Conservation (phyloP, 1,140 invertebrate species). For the Nilaparvata lugens region DNA sequence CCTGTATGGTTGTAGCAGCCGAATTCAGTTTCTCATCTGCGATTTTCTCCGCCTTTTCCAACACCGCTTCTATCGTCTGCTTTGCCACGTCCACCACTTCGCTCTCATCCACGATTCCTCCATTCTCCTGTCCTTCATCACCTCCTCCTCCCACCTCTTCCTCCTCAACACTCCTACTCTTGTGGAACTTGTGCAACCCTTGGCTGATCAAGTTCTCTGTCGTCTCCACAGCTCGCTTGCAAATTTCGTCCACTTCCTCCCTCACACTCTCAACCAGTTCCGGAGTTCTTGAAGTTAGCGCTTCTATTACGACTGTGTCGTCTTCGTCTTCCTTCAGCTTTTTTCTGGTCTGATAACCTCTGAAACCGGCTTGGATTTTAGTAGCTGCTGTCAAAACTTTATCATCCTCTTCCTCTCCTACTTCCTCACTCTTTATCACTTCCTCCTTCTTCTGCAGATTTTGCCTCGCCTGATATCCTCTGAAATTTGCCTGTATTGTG, state of each 20-base stretch:
- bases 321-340: neutral
- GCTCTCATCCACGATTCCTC: neutral
- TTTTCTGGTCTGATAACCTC: slow-evolving; percentile 41
- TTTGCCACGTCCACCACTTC: neutral
- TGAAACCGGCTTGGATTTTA: slow-evolving; percentile 51
- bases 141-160: neutral
- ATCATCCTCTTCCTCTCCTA: slow-evolving; percentile 12
- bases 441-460: slow-evolving; percentile 20
- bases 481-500: slow-evolving; percentile 24
- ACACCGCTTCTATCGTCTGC: neutral
- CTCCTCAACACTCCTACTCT: neutral
- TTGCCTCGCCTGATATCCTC: slow-evolving; percentile 23
- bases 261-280: slow-evolving; percentile 16
- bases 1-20: slow-evolving; percentile 24
- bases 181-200: neutral
- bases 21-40: slow-evolving; percentile 1
- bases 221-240: slow-evolving; percentile 23
- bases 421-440: slow-evolving; percentile 3
- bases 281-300: slow-evolving; percentile 8
- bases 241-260: slow-evolving; percentile 23
- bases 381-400: slow-evolving; percentile 37
- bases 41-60: neutral
- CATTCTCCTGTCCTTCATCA: neutral
- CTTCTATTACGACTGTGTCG: neutral
- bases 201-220: slow-evolving; percentile 6